These are phyloP conservation scores for Pongo pygmaeus DNA, from an alignment of 2,113 vertebrate species.

Conservation along the genomic window DNA sequence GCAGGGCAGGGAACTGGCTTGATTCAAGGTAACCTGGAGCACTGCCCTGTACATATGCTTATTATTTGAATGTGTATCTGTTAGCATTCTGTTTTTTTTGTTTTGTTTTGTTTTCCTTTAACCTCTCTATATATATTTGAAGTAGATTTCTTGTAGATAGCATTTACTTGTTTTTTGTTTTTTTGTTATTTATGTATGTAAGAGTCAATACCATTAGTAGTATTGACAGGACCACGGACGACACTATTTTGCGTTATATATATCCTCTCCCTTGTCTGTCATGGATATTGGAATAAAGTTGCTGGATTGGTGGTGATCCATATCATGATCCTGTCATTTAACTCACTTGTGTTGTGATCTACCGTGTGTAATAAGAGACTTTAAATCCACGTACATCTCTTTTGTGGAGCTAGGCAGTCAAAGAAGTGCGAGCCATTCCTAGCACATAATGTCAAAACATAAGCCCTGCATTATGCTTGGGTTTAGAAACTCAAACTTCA, in stretches of 20 bases:
- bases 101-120: not conserved
- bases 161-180: not conserved
- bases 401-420: not conserved
- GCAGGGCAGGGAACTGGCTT: not conserved
- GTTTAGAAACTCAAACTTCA: slow-evolving; percentile 22
- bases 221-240: not conserved
- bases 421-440: not conserved
- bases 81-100: not conserved
- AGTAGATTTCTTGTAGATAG: not conserved
- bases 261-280: not conserved
- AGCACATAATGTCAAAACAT: not conserved
- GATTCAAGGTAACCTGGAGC: not conserved
- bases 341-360: not conserved
- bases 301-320: not conserved
- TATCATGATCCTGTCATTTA: not conserved
- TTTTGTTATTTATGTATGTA: not conserved
- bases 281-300: not conserved
- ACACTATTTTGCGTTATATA: not conserved
- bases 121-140: not conserved
- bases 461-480: not conserved
- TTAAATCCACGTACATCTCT: not conserved
- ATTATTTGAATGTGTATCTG: not conserved
- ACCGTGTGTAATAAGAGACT: not conserved
- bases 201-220: not conserved
- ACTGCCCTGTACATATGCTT: not conserved